These are phyloP conservation scores for Urocynchramus pylzowi DNA, from an alignment of 2,113 vertebrate species.

Conservation along the genomic window DNA sequence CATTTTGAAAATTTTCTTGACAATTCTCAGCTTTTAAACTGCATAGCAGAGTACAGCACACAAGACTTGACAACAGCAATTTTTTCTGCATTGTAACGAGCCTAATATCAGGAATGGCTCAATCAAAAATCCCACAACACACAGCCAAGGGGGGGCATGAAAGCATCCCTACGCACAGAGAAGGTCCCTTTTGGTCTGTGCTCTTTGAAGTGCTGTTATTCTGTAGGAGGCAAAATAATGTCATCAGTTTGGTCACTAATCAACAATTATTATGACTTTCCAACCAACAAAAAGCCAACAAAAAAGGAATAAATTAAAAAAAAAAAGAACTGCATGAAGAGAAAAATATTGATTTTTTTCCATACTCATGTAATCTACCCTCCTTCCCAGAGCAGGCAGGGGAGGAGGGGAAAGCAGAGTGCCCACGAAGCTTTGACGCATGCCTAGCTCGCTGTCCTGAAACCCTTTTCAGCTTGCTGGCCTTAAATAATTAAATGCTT, in stretches of 20 bases:
- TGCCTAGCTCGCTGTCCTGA: background rate
- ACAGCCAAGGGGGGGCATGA: background rate
- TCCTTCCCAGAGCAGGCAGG: background rate
- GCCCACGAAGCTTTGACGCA: background rate
- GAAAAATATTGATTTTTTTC: background rate
- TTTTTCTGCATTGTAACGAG: background rate
- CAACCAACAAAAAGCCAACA: background rate
- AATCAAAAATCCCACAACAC: background rate
- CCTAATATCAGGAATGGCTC: background rate
- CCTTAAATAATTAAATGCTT: conserved; percentile 55
- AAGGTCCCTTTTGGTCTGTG: background rate
- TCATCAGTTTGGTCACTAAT: background rate
- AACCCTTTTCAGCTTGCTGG: conserved; percentile 4
- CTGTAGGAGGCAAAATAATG: background rate
- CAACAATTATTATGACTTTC: background rate
- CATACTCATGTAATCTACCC: background rate
- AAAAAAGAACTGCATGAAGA: background rate
- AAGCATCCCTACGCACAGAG: background rate
- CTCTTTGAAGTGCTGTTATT: background rate
- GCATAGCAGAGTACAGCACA: background rate
- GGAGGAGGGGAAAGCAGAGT: background rate
- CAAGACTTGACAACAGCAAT: background rate
- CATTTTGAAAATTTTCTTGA: background rate
- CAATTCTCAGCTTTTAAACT: background rate
- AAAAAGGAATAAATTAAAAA: conserved; percentile 9